These are phyloP conservation scores for Myotis vivesi DNA, from an alignment of 2,797 vertebrate species.

Conservation along the genomic window DNA sequence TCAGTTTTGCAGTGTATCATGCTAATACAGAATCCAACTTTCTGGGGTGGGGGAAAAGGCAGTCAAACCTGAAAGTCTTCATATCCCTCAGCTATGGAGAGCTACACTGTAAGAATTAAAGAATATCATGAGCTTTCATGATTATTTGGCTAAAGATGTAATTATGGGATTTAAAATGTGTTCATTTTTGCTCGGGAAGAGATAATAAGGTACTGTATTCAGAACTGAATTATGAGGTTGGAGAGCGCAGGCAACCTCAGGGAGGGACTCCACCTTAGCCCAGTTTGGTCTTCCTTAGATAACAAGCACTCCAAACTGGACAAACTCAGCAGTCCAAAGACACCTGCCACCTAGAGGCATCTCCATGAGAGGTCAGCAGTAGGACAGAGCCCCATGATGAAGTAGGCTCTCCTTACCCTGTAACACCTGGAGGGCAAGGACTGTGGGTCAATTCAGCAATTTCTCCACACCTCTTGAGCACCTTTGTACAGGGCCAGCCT, in stretches of 20 bases:
- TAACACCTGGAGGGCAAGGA: background rate
- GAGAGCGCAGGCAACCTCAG: background rate
- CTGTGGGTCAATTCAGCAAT: background rate
- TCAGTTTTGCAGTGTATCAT: background rate
- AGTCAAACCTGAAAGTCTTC: slow-evolving; percentile 47
- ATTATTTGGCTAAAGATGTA: slow-evolving; percentile 59
- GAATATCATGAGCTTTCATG: slow-evolving; percentile 55
- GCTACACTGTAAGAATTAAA: slow-evolving; percentile 25
- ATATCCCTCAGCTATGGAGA: background rate
- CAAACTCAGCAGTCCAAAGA: background rate
- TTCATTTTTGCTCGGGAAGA: slow-evolving; percentile 61
- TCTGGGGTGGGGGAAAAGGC: background rate
- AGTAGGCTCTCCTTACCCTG: background rate
- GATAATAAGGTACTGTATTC: slow-evolving; percentile 15
- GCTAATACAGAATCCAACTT: slow-evolving; percentile 14
- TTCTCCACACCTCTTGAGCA: background rate
- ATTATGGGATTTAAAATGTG: slow-evolving; percentile 56
- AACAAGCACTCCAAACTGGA: background rate
- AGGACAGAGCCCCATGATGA: background rate
- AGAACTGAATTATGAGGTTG: slow-evolving; percentile 13
- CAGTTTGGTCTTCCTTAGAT: background rate
- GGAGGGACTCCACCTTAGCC: background rate
- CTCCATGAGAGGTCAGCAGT: no score
- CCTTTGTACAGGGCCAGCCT: background rate
- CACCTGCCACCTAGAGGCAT: background rate